Conservation (phyloP, 2,797 vertebrate species). For the Pagetopsis macropterus region DNA sequence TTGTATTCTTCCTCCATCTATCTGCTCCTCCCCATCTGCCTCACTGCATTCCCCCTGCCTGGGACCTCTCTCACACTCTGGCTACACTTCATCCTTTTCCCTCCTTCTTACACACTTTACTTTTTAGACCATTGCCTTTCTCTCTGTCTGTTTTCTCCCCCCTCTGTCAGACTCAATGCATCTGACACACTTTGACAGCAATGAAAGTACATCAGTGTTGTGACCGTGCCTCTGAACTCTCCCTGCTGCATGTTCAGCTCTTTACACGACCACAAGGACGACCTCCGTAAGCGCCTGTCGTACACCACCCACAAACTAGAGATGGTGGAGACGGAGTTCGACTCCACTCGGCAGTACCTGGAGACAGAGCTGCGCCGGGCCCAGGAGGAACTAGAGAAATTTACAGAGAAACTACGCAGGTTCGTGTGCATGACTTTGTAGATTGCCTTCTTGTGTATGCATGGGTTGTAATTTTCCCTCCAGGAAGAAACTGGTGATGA, state of each 20-base stretch:
- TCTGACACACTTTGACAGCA: slow-evolving; percentile 32
- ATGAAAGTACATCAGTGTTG: slow-evolving; percentile 9
- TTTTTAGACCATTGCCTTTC: slow-evolving; percentile 20
- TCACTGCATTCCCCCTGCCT: slow-evolving; percentile 37
- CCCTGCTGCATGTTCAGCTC: slow-evolving; percentile 81
- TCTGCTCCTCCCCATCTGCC: slow-evolving; percentile 50
- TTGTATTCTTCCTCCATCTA: slow-evolving; percentile 71
- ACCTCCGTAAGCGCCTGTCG: slow-evolving; percentile 93
- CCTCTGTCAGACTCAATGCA: slow-evolving; percentile 5
- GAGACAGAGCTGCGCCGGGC: slow-evolving; percentile 94
- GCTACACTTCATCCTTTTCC: slow-evolving; percentile 46
- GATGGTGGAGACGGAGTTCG: slow-evolving; percentile 94
- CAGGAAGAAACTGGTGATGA: not conserved
- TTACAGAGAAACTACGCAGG: slow-evolving; percentile 94
- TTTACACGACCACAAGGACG: slow-evolving; percentile 96
- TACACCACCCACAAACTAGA: slow-evolving; percentile 95
- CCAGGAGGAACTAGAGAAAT: slow-evolving; percentile 96
- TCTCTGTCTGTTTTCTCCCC: slow-evolving; percentile 6
- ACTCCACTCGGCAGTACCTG: slow-evolving; percentile 94
- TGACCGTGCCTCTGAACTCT: slow-evolving; percentile 33
- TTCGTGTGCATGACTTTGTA: not conserved
- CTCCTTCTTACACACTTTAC: slow-evolving; percentile 35
- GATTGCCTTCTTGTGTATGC: not conserved
- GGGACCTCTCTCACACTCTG: slow-evolving; percentile 47
- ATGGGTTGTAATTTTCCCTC: not conserved